Conservation (phyloP, 2,888 invertebrate genomes). For the Drosophila meridionalis region DNA sequence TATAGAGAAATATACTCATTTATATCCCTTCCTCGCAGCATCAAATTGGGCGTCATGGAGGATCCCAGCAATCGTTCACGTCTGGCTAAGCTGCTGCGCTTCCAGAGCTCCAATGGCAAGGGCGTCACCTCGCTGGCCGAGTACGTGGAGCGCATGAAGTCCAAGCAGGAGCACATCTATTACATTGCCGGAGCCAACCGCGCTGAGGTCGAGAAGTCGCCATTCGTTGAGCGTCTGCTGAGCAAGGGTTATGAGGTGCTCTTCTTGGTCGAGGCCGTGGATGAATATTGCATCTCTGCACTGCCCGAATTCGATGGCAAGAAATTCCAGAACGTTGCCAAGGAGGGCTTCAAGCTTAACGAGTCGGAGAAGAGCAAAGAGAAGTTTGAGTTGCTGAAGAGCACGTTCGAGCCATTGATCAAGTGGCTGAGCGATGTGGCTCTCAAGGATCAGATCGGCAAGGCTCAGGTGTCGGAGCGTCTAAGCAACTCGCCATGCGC, state of each 20-base stretch:
- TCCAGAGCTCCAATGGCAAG: slow-evolving; percentile 91
- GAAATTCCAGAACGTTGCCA: slow-evolving; percentile 99
- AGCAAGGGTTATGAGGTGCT: slow-evolving; percentile 98
- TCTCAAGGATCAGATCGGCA: slow-evolving; percentile 91
- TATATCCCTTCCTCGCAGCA: slow-evolving; percentile 86
- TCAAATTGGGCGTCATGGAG: slow-evolving; percentile 98
- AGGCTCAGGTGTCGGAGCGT: slow-evolving; percentile 94
- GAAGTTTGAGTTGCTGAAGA: slow-evolving; percentile 90
- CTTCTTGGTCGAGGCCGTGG: slow-evolving; percentile 97
- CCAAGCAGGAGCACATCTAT: slow-evolving; percentile 96
- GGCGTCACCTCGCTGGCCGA: slow-evolving; percentile 91
- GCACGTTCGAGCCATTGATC: slow-evolving; percentile 94
- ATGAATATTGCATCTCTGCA: slow-evolving; percentile 98
- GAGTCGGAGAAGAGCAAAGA: slow-evolving; percentile 90
- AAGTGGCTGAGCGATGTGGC: slow-evolving; percentile 95
- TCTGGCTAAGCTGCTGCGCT: slow-evolving; percentile 96
- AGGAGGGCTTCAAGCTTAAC: slow-evolving; percentile 96
- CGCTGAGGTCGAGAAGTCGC: slow-evolving; percentile 94
- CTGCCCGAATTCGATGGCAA: slow-evolving; percentile 99
- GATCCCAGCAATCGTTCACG: slow-evolving; percentile 98
- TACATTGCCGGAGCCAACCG: slow-evolving; percentile 96
- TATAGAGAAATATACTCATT: not conserved
- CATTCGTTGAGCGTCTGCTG: slow-evolving; percentile 97
- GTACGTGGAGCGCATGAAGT: slow-evolving; percentile 97
- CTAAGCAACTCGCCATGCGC: slow-evolving; percentile 97